Base-by-base conservation (phyloP, 1,140 invertebrate genomes). In the Anastatus disparis region DNA sequence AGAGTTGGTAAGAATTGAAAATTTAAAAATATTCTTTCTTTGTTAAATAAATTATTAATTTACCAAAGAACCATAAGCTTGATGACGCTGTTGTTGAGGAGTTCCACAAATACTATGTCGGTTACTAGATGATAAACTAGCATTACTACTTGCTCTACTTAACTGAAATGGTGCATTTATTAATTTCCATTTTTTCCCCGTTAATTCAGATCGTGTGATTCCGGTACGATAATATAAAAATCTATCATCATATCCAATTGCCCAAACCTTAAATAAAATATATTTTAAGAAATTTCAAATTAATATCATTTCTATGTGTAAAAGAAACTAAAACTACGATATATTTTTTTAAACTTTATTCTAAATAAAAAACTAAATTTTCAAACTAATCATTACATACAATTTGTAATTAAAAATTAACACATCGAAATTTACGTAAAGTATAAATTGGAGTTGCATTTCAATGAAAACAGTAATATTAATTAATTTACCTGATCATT, bases 161-260 rank as follows among this genome's bases (percentile, higher is more conserved):
- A 94, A 85, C 84, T 94, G 92, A 81, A 93, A 88, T 31, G 93
- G 90, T 17, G 91, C 92, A 79, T 93, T 90, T 40, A 95, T 87
- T 59, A 89, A 83, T 76, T 91, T 89, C 95, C 95, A 97, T 73
- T 93, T 91, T 82, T 95, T 95, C 1, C 95, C 95, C 50, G 93
- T 95, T 50, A 93, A 87, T 84, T 97, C 94, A 2, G 89, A 88
- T 3, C 88, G 80, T 20, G 89, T 91, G 0, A 97, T 91, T 10
- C 94, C 94, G 66, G 89, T 92, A 27, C 95, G 87, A 84, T 93
- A 92, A 80, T 95, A 94, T 40, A 97, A 85, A 74, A 89, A 87
- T 73, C 92, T 88, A 82, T 95, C 92, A 65, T 92, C 89, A 58
- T 87, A 84, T 72, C 93, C 88, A 66, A 94, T 87, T 1, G 88